These are phyloP conservation scores for Typhlichthys eigenmanni DNA, from an alignment of 2,797 vertebrate species.

Conservation along the genomic window DNA sequence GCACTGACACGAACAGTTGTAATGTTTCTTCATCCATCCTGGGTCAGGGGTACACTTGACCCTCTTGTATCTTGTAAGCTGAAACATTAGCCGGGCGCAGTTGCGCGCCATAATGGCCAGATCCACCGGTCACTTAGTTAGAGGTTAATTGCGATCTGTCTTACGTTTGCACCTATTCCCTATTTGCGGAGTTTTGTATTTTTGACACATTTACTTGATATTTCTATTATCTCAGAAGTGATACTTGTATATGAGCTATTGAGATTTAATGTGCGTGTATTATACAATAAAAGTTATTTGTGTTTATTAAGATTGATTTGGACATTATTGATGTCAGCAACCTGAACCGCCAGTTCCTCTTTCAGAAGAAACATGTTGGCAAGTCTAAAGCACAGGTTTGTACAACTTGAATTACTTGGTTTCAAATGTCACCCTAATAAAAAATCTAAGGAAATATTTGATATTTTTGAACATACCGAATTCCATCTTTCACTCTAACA, in stretches of 20 bases:
- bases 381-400: conserved; percentile 96
- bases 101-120: conserved; percentile 63
- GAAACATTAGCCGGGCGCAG: conserved; percentile 6
- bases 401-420: not conserved
- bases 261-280: too few relatives aligned
- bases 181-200: too few relatives aligned
- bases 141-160: too few relatives aligned
- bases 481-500: conserved; percentile 52
- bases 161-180: too few relatives aligned
- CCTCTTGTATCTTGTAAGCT: too few relatives aligned
- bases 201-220: too few relatives aligned
- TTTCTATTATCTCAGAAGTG: too few relatives aligned
- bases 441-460: too few relatives aligned
- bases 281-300: not conserved
- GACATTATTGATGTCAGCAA: conserved; percentile 99
- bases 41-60: too few relatives aligned
- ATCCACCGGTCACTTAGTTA: too few relatives aligned
- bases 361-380: conserved; percentile 99
- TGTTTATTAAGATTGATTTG: conserved; percentile 88
- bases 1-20: not conserved
- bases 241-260: too few relatives aligned
- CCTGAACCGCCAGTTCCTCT: conserved; percentile 97
- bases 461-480: not conserved
- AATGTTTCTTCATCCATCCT: too few relatives aligned
- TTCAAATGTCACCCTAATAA: not conserved